Conservation (phyloP, 2,888 invertebrate species). For the Pasiphila rectangulata region DNA sequence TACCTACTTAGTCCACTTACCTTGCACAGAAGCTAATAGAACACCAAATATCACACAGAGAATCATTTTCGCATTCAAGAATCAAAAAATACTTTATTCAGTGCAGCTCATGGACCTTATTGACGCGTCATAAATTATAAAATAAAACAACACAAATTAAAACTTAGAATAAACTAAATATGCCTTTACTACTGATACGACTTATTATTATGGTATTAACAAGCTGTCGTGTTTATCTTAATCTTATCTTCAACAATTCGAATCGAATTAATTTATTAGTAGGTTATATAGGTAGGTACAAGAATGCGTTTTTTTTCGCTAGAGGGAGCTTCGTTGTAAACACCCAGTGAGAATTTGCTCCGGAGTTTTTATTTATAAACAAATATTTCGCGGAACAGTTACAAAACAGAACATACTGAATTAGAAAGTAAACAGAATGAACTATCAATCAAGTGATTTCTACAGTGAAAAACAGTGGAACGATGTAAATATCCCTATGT, state of each 20-base stretch:
- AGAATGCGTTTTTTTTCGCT: no score
- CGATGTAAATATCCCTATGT: background rate
- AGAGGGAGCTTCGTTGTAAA: background rate
- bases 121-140: background rate
- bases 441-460: background rate
- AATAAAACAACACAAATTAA: no score
- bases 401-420: background rate
- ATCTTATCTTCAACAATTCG: no score
- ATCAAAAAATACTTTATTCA: no score
- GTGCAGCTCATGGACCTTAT: background rate
- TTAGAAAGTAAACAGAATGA: background rate
- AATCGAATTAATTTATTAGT: no score
- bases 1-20: conserved; percentile 39
- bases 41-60: conserved; percentile 38
- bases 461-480: background rate
- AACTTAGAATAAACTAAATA: no score
- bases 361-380: background rate
- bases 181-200: no score
- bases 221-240: no score
- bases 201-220: no score
- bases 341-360: background rate
- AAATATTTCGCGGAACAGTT: background rate
- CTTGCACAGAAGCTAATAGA: conserved; percentile 36
- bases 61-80: conserved; percentile 39
- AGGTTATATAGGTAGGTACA: no score